A percentile compares a stretch with the other conserved stretches of the same genome.
These are phyloP conservation scores for Amazona vittata DNA, from an alignment of 2,113 vertebrate genomes.

Conservation along the genomic window DNA sequence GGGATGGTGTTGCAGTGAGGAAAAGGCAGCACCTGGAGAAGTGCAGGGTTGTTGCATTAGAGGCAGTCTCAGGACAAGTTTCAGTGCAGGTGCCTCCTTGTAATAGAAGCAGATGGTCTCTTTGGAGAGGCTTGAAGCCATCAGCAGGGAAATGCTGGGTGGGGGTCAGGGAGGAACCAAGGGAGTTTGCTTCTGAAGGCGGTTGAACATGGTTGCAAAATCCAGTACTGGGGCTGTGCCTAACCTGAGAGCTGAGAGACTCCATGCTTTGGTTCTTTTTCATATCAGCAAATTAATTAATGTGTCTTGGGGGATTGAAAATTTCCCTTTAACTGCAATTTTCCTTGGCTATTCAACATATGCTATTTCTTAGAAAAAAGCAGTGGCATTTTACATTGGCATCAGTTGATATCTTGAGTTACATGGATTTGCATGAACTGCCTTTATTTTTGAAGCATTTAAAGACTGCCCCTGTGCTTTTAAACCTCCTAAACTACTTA, in stretches of 20 bases:
- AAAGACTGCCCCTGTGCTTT: background rate
- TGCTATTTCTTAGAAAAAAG: background rate
- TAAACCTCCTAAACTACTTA: background rate
- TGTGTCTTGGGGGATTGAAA: background rate
- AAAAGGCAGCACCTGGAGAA: background rate
- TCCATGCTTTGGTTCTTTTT: background rate
- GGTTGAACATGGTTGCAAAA: too few relatives aligned
- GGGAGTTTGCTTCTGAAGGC: background rate
- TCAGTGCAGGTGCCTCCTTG: background rate
- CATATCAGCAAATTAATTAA: background rate
- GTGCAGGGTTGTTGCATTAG: background rate
- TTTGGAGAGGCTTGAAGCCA: background rate
- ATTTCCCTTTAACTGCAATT: background rate
- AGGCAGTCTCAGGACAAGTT: background rate
- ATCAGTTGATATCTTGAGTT: background rate
- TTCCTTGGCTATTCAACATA: background rate
- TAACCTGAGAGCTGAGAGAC: background rate
- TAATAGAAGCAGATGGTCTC: background rate
- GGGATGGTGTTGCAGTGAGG: background rate
- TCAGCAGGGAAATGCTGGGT: accelerated
- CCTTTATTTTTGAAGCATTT: background rate
- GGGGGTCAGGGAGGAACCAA: background rate
- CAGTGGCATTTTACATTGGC: background rate
- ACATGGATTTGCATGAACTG: background rate
- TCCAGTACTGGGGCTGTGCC: background rate